Conservation (phyloP, 2,888 invertebrate species). For the Ametastegia equiseti region DNA sequence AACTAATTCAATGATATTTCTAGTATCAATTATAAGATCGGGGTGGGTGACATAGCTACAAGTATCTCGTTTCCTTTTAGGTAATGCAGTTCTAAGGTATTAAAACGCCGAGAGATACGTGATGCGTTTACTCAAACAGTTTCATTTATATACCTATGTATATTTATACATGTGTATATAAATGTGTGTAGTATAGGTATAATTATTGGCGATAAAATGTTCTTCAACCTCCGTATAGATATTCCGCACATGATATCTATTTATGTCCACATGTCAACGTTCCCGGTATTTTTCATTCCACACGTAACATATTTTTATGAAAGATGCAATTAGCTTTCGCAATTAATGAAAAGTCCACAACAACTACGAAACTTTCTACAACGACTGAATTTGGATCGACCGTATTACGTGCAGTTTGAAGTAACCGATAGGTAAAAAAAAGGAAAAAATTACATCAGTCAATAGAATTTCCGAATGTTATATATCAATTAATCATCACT, state of each 20-base stretch:
- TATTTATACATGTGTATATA: neutral
- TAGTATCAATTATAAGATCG: neutral
- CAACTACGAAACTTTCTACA: no score
- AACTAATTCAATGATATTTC: neutral
- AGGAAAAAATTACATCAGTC: no score
- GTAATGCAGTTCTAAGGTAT: neutral
- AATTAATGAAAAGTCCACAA: no score
- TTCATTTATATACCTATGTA: neutral
- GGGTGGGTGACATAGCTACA: neutral
- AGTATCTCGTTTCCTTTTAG: conserved; percentile 1
- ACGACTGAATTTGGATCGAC: no score
- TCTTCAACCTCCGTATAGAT: neutral
- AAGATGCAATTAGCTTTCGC: neutral
- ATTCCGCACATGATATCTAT: neutral
- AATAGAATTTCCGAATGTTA: no score
- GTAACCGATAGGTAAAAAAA: no score
- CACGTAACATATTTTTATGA: neutral
- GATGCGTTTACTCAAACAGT: neutral
- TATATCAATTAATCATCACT: no score
- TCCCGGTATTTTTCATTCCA: neutral
- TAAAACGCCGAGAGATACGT: neutral
- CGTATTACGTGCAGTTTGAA: no score
- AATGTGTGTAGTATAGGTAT: neutral
- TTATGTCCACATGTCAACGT: neutral
- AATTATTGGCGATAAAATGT: neutral